Conservation (phyloP, 2,113 vertebrate genomes). For the Megatriorchis doriae region DNA sequence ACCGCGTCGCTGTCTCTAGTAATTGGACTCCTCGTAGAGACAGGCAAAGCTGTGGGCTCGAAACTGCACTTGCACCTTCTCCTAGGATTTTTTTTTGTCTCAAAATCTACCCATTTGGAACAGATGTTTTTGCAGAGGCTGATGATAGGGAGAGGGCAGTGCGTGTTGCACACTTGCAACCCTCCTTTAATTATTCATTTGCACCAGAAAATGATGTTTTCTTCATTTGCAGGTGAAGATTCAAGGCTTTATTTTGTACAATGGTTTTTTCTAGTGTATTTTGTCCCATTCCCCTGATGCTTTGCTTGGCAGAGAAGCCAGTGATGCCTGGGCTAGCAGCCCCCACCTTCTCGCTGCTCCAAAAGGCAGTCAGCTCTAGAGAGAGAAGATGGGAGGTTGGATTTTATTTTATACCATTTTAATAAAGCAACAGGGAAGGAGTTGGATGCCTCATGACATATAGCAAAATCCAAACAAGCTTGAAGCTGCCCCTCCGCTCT, state of each 20-base stretch:
- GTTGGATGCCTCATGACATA: neutral
- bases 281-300: neutral
- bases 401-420: neutral
- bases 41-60: neutral
- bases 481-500: neutral
- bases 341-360: neutral
- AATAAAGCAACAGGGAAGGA: neutral
- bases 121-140: neutral
- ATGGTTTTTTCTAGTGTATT: neutral
- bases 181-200: neutral
- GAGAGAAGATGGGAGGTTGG: neutral
- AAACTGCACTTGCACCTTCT: neutral
- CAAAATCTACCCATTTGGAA: neutral
- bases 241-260: neutral
- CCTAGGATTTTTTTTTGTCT: neutral
- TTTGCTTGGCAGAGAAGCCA: neutral
- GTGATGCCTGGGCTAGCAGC: neutral
- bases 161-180: neutral
- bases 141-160: neutral
- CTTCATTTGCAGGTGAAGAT: neutral
- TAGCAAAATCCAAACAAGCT: neutral
- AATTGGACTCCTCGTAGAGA: neutral
- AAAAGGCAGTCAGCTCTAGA: neutral
- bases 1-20: fast-evolving
- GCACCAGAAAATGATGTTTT: neutral